Evolutionary conservation across 2,888 invertebrate species (phyloP).

Genomic region (Julus scandinavius): DNA sequence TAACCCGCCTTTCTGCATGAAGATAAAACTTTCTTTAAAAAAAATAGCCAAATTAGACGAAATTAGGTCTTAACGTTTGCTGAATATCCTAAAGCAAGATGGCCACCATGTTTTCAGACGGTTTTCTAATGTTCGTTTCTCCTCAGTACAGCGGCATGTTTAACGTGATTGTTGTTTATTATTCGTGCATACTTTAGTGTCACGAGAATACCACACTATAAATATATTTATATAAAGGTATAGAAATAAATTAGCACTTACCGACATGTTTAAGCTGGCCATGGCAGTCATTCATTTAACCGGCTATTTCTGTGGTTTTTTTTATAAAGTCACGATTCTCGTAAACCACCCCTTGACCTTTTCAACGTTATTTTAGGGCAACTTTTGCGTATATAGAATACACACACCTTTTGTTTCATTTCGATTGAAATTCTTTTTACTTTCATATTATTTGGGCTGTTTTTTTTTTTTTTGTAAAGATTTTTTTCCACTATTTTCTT

Average conservation of each 20-base stretch:
- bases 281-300: constrained; percentile 40
- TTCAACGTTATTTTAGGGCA: constrained; percentile 46
- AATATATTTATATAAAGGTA: constrained; percentile 43
- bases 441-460: background rate
- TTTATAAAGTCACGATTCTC: constrained; percentile 32
- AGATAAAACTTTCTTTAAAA: constrained; percentile 7
- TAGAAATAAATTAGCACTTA: constrained; percentile 46
- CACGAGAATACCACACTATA: constrained; percentile 36
- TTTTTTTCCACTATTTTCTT: background rate
- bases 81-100: constrained; percentile 25
- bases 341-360: constrained; percentile 26
- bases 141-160: constrained; percentile 20
- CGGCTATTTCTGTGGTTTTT: background rate
- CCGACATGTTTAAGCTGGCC: constrained; percentile 24
- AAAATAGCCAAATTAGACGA: constrained; percentile 16
- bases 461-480: background rate
- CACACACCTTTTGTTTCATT: constrained; percentile 40
- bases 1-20: background rate
- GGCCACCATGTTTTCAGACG: background rate
- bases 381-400: background rate
- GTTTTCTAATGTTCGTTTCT: background rate
- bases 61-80: constrained; percentile 22
- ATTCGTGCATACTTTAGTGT: constrained; percentile 34
- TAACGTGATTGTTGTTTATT: constrained; percentile 45
- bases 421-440: constrained; percentile 34